These are phyloP conservation scores for Chionoecetes opilio DNA, from an alignment of 1,140 invertebrate species.

Conservation along the genomic window DNA sequence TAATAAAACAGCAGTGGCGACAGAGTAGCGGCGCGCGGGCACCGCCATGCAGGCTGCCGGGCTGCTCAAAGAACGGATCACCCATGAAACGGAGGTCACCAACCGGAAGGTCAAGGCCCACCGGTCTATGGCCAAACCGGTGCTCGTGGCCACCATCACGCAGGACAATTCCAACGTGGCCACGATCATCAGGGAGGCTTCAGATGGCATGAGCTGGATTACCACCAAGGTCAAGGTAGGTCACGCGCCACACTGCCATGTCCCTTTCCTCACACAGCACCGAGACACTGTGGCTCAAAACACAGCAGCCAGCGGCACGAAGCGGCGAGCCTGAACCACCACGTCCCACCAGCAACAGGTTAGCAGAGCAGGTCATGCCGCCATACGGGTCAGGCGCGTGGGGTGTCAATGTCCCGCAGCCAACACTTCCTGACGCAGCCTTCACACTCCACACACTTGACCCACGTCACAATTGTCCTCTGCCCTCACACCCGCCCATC, in stretches of 20 bases:
- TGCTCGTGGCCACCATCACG: constrained; percentile 79
- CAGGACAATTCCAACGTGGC: constrained; percentile 78
- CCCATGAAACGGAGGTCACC: neutral
- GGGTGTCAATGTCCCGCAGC: neutral
- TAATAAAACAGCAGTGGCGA: neutral
- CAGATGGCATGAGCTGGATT: constrained; percentile 75
- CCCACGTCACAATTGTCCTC: neutral
- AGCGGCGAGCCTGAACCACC: neutral
- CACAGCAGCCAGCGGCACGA: neutral
- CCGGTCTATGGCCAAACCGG: constrained; percentile 80
- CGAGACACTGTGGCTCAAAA: neutral
- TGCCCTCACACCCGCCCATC: too few species aligned
- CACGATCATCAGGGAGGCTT: constrained; percentile 75
- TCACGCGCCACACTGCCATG: neutral
- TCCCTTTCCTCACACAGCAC: neutral
- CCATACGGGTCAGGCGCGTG: neutral
- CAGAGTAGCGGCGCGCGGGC: neutral
- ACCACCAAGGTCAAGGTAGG: constrained; percentile 78
- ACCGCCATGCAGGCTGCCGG: constrained; percentile 80
- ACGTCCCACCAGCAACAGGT: neutral
- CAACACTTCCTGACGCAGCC: neutral
- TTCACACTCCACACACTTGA: neutral
- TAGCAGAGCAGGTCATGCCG: neutral
- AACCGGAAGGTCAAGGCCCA: constrained; percentile 57
- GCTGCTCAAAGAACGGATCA: constrained; percentile 74